Conservation (phyloP, 1,140 invertebrate genomes). For the Argopecten irradians region DNA sequence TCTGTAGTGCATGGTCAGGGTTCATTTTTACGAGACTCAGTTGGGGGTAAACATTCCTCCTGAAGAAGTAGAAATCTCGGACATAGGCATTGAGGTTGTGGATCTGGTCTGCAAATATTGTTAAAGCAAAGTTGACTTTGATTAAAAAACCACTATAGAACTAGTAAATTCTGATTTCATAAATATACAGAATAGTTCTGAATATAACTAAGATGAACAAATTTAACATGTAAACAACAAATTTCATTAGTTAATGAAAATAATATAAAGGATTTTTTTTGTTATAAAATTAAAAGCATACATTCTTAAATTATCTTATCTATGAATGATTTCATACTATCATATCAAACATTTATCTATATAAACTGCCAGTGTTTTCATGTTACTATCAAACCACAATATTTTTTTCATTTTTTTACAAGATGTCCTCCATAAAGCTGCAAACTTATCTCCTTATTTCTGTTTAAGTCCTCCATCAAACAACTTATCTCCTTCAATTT, state of each 20-base stretch:
- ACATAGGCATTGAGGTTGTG: conserved; percentile 96
- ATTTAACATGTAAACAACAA: not conserved
- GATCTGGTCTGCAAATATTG: conserved; percentile 87
- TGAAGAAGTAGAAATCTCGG: conserved; percentile 99
- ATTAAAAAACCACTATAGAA: not conserved
- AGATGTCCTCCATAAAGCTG: too few species aligned
- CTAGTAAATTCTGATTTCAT: not conserved
- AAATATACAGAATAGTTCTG: not conserved
- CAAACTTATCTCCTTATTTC: too few species aligned
- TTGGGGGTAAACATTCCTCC: conserved; percentile 98
- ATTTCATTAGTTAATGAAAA: not conserved
- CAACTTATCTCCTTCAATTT: not conserved
- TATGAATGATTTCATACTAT: too few species aligned
- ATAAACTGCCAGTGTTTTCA: too few species aligned
- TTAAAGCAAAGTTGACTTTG: not conserved
- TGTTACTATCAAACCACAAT: too few species aligned
- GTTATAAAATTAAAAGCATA: too few species aligned
- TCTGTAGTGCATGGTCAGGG: conserved; percentile 92
- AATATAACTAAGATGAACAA: not conserved
- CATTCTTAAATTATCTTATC: too few species aligned
- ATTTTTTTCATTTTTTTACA: too few species aligned
- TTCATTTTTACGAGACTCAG: conserved; percentile 96
- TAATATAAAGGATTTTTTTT: too few species aligned
- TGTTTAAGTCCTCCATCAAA: not conserved
- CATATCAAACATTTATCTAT: too few species aligned